phyloP scores from a whole-genome alignment of 1,140 invertebrate species.

The Heliothis subflexa region DNA sequence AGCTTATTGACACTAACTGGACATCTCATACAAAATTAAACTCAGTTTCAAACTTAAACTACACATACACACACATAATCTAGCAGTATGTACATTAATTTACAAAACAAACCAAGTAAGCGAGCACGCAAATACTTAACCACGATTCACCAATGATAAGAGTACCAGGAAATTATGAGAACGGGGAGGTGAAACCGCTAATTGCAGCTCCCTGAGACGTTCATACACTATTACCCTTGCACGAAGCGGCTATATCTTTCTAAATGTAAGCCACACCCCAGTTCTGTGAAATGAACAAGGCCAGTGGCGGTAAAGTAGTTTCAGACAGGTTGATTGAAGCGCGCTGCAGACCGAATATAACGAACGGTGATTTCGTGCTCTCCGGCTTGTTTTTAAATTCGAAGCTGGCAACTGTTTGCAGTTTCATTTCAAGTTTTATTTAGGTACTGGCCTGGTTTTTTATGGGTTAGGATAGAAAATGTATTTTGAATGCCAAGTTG shows the following conservation, averaged over 20 bases:
- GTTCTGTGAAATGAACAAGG: constrained; percentile 30
- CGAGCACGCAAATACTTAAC: not conserved
- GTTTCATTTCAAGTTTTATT: too few species aligned
- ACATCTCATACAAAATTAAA: too few species aligned
- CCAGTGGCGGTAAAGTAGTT: constrained; percentile 9
- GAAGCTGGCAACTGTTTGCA: too few species aligned
- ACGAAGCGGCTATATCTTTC: constrained; percentile 29
- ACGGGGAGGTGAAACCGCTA: constrained; percentile 22
- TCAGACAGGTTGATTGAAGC: not conserved
- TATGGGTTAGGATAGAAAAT: too few species aligned
- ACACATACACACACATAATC: not conserved
- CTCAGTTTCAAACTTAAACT: not conserved
- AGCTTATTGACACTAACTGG: too few species aligned
- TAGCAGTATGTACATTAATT: not conserved
- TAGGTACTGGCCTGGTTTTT: too few species aligned
- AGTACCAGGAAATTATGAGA: constrained; percentile 25
- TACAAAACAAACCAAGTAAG: not conserved
- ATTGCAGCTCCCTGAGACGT: constrained; percentile 37
- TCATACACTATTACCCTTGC: constrained; percentile 35
- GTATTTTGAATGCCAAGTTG: too few species aligned
- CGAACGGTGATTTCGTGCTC: not conserved
- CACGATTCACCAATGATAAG: constrained; percentile 32
- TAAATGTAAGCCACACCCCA: constrained; percentile 32
- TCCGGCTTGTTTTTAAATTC: too few species aligned
- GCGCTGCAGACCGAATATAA: not conserved